phyloP scores from a whole-genome alignment of 2,797 vertebrate species.

The Mallotus villosus region DNA sequence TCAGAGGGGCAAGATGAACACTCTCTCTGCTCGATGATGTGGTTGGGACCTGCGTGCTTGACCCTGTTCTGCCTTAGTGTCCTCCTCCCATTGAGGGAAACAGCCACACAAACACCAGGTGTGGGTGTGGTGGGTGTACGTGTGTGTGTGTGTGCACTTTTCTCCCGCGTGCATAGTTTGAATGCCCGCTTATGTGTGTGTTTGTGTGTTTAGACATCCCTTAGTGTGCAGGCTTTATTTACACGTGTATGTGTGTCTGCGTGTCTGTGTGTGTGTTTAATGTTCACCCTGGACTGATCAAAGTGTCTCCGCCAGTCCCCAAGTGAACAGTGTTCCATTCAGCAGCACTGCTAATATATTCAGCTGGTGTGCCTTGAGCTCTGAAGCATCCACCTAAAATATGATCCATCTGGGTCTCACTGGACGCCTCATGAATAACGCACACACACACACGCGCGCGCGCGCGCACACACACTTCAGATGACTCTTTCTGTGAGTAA shows the following conservation, averaged over 20 bases:
- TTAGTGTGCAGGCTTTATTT: conserved; percentile 35
- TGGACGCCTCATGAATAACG: conserved; percentile 30
- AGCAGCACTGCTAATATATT: conserved; percentile 63
- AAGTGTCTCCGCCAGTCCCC: conserved; percentile 43
- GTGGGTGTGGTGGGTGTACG: background rate
- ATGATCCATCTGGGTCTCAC: conserved; percentile 51
- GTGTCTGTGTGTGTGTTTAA: conserved; percentile 11
- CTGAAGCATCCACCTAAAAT: conserved; percentile 54
- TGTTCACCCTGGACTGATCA: background rate
- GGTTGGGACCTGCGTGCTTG: too few species aligned
- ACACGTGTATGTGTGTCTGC: conserved; percentile 32
- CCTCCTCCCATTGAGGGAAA: too few species aligned
- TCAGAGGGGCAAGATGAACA: too few species aligned
- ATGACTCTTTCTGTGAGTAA: conserved; percentile 24
- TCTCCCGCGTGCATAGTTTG: background rate
- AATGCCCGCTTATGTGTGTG: background rate
- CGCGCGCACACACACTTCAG: conserved; percentile 43
- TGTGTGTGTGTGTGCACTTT: too few species aligned
- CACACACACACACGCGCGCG: conserved; percentile 50
- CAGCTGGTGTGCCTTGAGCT: conserved; percentile 64
- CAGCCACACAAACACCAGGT: background rate
- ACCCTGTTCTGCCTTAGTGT: too few species aligned
- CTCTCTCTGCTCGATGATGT: too few species aligned
- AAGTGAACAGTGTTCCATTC: conserved; percentile 60
- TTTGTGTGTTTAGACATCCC: background rate